Evolutionary conservation across 2,113 vertebrate species (phyloP).

Genomic region (Paratilapia polleni): DNA sequence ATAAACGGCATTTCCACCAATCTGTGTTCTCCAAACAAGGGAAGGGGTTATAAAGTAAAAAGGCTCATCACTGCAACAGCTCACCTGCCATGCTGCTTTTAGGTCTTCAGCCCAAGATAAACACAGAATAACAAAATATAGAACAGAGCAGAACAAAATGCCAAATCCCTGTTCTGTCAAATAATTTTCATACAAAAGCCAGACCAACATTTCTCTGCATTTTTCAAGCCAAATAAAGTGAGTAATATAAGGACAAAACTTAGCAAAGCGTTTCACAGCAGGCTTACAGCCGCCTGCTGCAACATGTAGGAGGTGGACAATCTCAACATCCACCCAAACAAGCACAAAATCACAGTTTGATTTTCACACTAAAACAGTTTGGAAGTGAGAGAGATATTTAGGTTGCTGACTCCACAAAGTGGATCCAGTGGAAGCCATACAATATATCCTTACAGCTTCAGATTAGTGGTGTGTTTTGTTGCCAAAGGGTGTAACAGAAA

Average conservation of each 20-base stretch:
- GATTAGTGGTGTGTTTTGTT: neutral
- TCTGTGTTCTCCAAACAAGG: neutral
- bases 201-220: constrained; percentile 12
- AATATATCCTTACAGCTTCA: neutral
- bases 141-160: neutral
- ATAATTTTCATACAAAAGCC: constrained; percentile 4
- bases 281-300: constrained; percentile 35
- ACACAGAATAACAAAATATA: constrained; percentile 15
- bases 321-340: constrained; percentile 47
- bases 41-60: neutral
- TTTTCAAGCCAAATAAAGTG: constrained; percentile 27
- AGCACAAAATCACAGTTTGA: constrained; percentile 9
- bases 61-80: constrained; percentile 7
- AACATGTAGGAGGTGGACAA: constrained; percentile 54
- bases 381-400: constrained; percentile 11
- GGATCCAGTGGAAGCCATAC: neutral
- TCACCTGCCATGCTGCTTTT: constrained; percentile 31
- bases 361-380: constrained; percentile 2
- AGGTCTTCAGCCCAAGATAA: constrained; percentile 4
- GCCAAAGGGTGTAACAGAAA: neutral
- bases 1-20: neutral
- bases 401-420: neutral
- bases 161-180: constrained; percentile 15
- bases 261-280: constrained; percentile 15
- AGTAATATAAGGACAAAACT: constrained; percentile 32